Base-by-base conservation (phyloP, 2,113 vertebrate species). In the Macaca mulatta region DNA sequence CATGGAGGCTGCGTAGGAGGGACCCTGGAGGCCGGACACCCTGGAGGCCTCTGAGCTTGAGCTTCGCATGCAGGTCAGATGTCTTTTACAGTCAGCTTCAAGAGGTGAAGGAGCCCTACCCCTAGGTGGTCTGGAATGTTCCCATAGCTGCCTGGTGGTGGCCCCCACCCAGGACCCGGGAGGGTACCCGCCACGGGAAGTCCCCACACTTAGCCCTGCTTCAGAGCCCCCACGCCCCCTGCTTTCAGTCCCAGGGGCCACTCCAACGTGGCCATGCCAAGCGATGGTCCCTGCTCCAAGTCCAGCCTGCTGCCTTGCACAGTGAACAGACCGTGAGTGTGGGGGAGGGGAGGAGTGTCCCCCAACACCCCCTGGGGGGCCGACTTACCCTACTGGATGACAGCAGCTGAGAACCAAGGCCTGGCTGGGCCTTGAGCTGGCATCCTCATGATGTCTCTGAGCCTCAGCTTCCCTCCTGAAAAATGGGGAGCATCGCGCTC, bases 301-400 rank as follows among this genome's bases (percentile, higher is more conserved):
- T 77, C 22, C 4, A 17, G 14, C 40, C 5, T 1, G 50, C n/a
- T 40, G 40, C 6, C 59, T 35, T 59, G 7, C 17, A 6, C 13
- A 3, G 3, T 1, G 20, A 48, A 14, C 13, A 55, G 17, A 61
- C 2, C 2, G 6, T 0, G 11, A n/a, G 50, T 13, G 17, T 30
- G 64, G 30, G 13, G 30, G 30, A 35, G 32, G 32, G 32, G 32
- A 61, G 67, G 12, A 67, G 67, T 69, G 14, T 69, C 27, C 61
- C 11, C 70, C 32, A 69, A 35, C 6, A 35, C 67, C 67, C n/a
- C 16, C 67, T 69, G 67, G 67, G 32, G 67, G 61, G 30, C 38
- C 72, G 5, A 3, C 38, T 11, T 43, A 2, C 75, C 75, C 43
- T 48, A 48, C 43, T 18, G 14, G 43, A 17, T 8, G 30, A 32